Conservation (phyloP, 2,113 vertebrate species). For the Protomyctophum bolini region DNA sequence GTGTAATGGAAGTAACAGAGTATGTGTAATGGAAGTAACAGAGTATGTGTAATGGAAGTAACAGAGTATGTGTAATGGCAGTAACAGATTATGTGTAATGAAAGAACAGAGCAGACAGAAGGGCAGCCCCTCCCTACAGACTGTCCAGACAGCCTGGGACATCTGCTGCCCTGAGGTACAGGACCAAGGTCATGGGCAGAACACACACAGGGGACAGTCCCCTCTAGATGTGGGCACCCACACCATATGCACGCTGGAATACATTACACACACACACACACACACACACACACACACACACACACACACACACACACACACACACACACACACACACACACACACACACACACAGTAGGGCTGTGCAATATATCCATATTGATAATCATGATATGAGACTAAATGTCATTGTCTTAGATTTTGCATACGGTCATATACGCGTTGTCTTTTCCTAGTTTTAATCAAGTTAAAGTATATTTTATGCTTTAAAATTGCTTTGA, state of each 20-base stretch:
- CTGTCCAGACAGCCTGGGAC: slow-evolving; percentile 40
- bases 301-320: slow-evolving; percentile 5
- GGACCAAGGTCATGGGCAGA: slow-evolving; percentile 59
- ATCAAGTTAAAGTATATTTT: no score
- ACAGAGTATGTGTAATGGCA: no score
- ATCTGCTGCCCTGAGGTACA: slow-evolving; percentile 54
- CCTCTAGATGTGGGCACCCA: slow-evolving; percentile 27
- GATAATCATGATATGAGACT: neutral
- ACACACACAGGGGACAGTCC: slow-evolving; percentile 34
- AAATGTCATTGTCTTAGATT: no score
- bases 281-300: slow-evolving; percentile 8
- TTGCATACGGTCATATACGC: no score
- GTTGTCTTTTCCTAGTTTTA: no score
- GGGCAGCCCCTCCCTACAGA: slow-evolving; percentile 28
- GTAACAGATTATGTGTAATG: neutral
- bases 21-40: no score
- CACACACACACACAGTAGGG: slow-evolving; percentile 14
- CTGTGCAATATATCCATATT: slow-evolving; percentile 15
- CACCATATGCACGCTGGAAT: neutral
- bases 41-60: no score
- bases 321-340: neutral
- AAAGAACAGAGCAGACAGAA: slow-evolving; percentile 4
- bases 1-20: no score
- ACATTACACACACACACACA: neutral
- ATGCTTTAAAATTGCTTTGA: no score